Base-by-base conservation (phyloP, 2,797 vertebrate species). In the Hydrocynus forskahlii region DNA sequence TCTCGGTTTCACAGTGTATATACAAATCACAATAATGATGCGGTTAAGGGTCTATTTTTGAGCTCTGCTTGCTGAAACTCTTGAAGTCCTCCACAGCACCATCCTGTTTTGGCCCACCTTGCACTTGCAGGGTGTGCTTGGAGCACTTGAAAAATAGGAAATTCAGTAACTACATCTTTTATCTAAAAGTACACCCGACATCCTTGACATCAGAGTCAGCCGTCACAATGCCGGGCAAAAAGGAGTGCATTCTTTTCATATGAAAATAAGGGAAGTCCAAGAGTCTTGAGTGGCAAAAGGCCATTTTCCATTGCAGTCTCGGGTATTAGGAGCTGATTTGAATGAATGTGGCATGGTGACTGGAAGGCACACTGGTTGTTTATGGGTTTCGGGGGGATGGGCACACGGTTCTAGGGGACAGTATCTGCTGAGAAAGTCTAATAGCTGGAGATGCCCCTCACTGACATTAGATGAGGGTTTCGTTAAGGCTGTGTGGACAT, bases 1-100 rank as follows among this genome's bases (percentile, higher is more conserved):
- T 85, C 87, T 85, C 66, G 35, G 52, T 90, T 91, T 92, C 89
- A 91, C 86, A 71, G 73, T 87, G 80, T 79, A 85, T 89, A 90
- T 83, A 78, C 84, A 87, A 89, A 86, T 45, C 25, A 63, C 67
- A 57, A 84, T 79, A 84, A 87, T 84, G 79, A 84, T 86, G 81
- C 59, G 57, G 85, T 83, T 80, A 54, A 82, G 76, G 73, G 73
- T 63, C 83, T 88, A 87, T 87, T 86, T 88, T 86, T 86, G 82
- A 80, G 79, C 73, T 81, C 9, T 71, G 55, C 40, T 62, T 17
- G 60, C 75, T 35, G 71, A 87, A 88, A 72, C 80, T 78, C 73
- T 84, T 86, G 80, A 84, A 81, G 74, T 75, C n/a, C 48, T 81
- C 69, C 35, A 25, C 79, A 71, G 38, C 40, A 59, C 70, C 84